Conservation (phyloP, 1,140 invertebrate species). For the Drosophila sproati region DNA sequence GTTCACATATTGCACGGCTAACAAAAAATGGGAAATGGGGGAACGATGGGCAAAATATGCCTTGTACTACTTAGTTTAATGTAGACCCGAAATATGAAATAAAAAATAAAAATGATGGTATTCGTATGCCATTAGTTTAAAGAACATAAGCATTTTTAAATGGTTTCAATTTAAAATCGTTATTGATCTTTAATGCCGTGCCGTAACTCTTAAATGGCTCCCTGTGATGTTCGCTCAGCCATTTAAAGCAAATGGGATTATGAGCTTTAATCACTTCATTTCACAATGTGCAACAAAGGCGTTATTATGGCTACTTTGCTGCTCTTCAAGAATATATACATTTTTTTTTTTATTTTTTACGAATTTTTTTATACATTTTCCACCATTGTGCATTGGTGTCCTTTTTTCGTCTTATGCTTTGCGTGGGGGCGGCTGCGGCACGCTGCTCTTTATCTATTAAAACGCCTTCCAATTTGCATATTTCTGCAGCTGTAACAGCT, state of each 20-base stretch:
- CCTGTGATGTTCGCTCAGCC: conserved; percentile 34
- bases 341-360: conserved; percentile 14
- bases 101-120: neutral
- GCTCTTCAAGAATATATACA: conserved; percentile 28
- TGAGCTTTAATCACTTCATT: conserved; percentile 72
- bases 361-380: conserved; percentile 54
- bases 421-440: conserved; percentile 50
- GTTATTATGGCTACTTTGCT: conserved; percentile 72
- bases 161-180: neutral
- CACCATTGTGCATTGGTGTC: conserved; percentile 61
- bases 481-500: conserved; percentile 82
- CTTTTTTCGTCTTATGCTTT: conserved; percentile 76
- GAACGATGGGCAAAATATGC: conserved; percentile 14
- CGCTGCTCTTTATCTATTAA: conserved; percentile 81
- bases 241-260: conserved; percentile 67
- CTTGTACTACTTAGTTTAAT: neutral
- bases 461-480: conserved; percentile 82
- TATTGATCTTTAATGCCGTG: neutral
- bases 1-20: conserved; percentile 30
- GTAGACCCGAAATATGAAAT: neutral
- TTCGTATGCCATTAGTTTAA: no score
- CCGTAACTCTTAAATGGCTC: conserved; percentile 13
- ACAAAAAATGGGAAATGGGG: neutral
- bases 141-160: neutral
- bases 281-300: conserved; percentile 75